Evolutionary conservation across 2,888 invertebrate species (phyloP), one percentile per base, ranked within the genome.

Genomic region (Cyclophora punctaria): DNA sequence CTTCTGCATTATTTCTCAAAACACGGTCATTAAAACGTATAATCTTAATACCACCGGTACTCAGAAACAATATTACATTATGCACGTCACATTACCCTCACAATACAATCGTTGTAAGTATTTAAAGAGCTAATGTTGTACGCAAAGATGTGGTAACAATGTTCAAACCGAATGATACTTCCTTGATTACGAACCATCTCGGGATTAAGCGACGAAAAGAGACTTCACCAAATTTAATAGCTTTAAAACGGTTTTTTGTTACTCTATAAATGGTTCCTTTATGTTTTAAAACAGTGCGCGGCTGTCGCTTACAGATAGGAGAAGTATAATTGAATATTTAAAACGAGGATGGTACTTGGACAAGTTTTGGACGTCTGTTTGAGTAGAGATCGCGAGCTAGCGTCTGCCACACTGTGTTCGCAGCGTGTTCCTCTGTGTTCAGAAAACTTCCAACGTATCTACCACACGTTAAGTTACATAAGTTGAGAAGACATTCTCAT

Each of bases 101-200:
- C 5, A 37, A 37, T 37, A 37, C 4, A 37, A 37, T 37, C 37
- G 5, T 4, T 37, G 37, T 37, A 37, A 37, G 37, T 37, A 37
- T 37, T 37, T 37, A 37, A 5, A 37, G 37, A 37, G 37, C 37
- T 20, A 37, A 5, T 37, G 37, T 37, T 37, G 37, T 37, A 4
- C 1, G 37, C 4, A 37, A 59, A 64, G 64, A 67, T 63, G 63
- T 57, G 62, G 63, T 66, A 62, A 65, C 69, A 71, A 69, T 66
- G 58, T 63, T 59, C 49, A 56, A 52, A 63, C 56, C 60, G 63
- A 67, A 64, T 59, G 64, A 62, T 63, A 60, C 56, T 59, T 60
- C 56, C 55, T 71, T 72, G 71, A 73, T 76, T 75, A 70, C 63
- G 63, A 59, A 57, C 58, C 57, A 56, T 59, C 64, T 59, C 56